Percentiles rank a stretch among this genome's conserved stretches.
Conservation (phyloP, 2,797 vertebrate species). For the Diplodus puntazzo region DNA sequence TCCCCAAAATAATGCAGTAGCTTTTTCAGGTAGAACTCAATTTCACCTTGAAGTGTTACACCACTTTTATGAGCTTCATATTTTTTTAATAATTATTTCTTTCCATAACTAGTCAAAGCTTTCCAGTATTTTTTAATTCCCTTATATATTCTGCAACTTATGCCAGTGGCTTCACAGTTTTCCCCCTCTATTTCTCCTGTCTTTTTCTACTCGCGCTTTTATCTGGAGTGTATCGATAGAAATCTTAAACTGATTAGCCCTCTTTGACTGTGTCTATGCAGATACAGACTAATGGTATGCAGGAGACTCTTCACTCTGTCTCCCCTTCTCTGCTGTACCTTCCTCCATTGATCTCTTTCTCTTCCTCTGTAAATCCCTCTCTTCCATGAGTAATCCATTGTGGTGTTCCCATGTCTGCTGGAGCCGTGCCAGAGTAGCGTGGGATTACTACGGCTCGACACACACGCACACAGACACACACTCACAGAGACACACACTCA, state of each 20-base stretch:
- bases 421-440: constrained; percentile 72
- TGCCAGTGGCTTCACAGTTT: neutral
- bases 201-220: constrained; percentile 8
- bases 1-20: neutral
- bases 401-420: constrained; percentile 77
- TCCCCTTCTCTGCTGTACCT: constrained; percentile 59
- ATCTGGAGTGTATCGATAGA: constrained; percentile 50
- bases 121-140: neutral
- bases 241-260: constrained; percentile 48
- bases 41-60: neutral
- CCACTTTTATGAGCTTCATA: neutral
- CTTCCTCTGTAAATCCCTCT: constrained; percentile 73
- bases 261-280: constrained; percentile 36
- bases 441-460: constrained; percentile 71
- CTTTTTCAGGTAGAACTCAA: neutral
- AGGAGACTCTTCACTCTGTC: constrained; percentile 58
- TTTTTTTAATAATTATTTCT: constrained; percentile 1
- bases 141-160: neutral
- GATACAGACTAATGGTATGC: constrained; percentile 50
- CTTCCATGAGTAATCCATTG: constrained; percentile 74
- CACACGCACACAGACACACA: constrained; percentile 34
- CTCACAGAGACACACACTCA: no score
- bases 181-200: neutral
- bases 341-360: constrained; percentile 70
- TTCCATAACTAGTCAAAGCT: neutral